A percentile compares a stretch with the other conserved stretches of the same genome.
These are phyloP conservation scores for Perccottus glenii DNA, from an alignment of 2,113 vertebrate species.

Conservation along the genomic window DNA sequence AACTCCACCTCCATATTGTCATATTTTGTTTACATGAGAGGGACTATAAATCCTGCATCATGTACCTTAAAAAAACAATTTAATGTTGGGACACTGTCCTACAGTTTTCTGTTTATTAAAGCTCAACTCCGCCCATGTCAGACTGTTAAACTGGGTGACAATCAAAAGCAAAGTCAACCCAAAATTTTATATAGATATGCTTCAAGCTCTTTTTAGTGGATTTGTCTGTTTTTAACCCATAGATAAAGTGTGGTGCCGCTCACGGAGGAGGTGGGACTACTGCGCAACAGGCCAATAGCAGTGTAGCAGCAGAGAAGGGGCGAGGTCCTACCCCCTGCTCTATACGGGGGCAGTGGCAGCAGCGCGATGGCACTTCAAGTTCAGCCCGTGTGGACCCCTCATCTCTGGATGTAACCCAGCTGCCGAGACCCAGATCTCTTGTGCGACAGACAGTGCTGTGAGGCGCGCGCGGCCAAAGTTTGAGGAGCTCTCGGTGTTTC, in stretches of 20 bases:
- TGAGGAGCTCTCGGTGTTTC: neutral
- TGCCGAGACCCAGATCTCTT: neutral
- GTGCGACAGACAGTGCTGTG: neutral
- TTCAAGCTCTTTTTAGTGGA: neutral
- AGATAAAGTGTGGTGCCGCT: neutral
- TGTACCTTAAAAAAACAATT: too few species aligned
- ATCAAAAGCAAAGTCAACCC: too few species aligned
- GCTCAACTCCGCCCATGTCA: too few species aligned
- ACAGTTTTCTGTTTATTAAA: too few species aligned
- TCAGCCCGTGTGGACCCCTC: neutral
- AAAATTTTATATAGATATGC: neutral
- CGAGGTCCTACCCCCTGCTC: neutral
- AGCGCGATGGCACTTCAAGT: slow-evolving; percentile 13
- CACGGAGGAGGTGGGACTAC: slow-evolving; percentile 6
- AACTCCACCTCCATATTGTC: too few species aligned
- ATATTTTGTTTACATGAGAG: too few species aligned
- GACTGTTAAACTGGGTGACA: too few species aligned
- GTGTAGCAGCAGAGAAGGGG: neutral
- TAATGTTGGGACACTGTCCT: too few species aligned
- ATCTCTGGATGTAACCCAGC: slow-evolving; percentile 20
- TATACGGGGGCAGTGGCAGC: neutral
- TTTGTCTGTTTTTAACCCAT: neutral
- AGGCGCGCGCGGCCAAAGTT: neutral
- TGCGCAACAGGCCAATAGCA: neutral
- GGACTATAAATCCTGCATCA: too few species aligned